Evolutionary conservation across 2,113 vertebrate species (phyloP), one percentile per base, ranked within the genome.

Genomic region (Galeopterus variegatus): DNA sequence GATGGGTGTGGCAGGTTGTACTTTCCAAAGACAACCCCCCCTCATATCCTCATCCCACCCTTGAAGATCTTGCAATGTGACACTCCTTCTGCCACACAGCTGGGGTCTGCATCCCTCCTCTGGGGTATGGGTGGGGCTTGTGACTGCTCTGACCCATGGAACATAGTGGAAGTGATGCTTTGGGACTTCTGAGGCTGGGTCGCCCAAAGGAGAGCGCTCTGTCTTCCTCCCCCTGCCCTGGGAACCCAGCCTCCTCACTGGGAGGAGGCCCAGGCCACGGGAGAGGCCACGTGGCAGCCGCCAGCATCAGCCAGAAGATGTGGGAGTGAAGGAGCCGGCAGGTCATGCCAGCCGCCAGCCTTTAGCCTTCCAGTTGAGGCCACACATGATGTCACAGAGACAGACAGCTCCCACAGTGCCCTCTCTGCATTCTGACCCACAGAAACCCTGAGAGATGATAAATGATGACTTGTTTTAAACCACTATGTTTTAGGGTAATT

Each of bases 381-480:
- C n/a, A 13, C 12, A 76, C 28, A 5, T 5, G 2, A 15, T 0
- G 19, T 33, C 1, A 0, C 45, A 0, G 24, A 80, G 6, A 24
- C 17, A 24, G 19, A 45, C 14, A 2, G 17, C 54, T 21, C 64
- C 69, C 28, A 8, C 21, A 1, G 0, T 0, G 7, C 33, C 72
- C 56, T 18, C 56, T 18, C 50, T 58, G 65, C 9, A 1, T n/a
- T 31, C 50, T 31, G 86, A 90, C 65, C 72, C 56, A 13, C 80
- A 54, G 90, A 31, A 36, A 24, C 12, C 45, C 52, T 11, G 21
- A n/a, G 65, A 84, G 50, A 3, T 6, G 13, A 52, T 13, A 14
- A 36, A 6, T 12, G 8, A 84, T 24, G 2, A 0, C 70, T 8
- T 58, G 33, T 64, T 69, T 65, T 36, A 77, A 77, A 33, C 36